Base-by-base conservation (phyloP, 2,888 invertebrate species). In the Scaptomyza flava region DNA sequence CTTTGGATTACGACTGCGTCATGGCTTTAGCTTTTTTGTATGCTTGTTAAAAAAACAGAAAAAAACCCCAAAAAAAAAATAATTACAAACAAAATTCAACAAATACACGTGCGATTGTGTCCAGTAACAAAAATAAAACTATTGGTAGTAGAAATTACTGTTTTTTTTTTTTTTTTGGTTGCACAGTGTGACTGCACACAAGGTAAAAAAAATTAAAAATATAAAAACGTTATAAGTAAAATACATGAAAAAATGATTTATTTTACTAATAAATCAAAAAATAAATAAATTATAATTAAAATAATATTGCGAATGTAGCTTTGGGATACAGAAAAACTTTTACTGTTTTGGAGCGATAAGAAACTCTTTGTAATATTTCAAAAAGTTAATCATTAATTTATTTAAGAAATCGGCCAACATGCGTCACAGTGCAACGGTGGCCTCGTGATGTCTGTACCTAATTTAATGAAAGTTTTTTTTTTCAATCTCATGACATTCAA, bases 401-500 rank as follows among this genome's bases (percentile, higher is more conserved):
- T 9, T 31, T 31, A 31, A 9, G 8, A 31, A 31, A 31, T 33
- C 11, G 7, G 4, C 2, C 1, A 8, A 17, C 14, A 9, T 43
- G 8, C 2, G 0, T 56, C 68, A 63, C 43, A 14, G 56, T 45
- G 9, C 23, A n/a, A 63, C 80, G 56, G 71, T 74, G 83, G 81
- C 67, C 53, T 51, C 33, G 50, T 54, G 8, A n/a, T 48, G n/a
- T 48, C 54, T 14, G 23, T 34, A 52, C 8, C 41, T 65, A 82
- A 64, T 74, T 69, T 58, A 53, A 51, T 53, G 60, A 58, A 67
- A 57, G 64, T 54, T 86, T 76, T 34, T 86, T 82, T 83, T 83
- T 36, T n/a, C 73, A 72, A 86, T 79, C 70, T 81, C 85, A 85
- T 82, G 89, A 89, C 87, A 87, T 81, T 87, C 80, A 84, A 82